Percentiles rank a stretch among this genome's conserved stretches.
phyloP scores from a whole-genome alignment of 2,888 invertebrate species.

The Oeneis ivallda region DNA sequence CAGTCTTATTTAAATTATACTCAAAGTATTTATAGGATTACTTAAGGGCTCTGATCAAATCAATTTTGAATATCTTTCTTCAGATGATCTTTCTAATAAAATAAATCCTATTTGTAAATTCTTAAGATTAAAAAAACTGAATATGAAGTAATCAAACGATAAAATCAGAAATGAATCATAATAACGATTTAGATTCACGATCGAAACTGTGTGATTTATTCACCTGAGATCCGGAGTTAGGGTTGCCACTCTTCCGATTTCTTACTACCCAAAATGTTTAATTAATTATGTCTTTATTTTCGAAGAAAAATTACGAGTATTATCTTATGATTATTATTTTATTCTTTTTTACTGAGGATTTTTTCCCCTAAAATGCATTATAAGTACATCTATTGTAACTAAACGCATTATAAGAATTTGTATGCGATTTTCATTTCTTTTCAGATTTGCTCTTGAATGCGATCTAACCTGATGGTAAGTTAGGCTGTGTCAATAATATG shows the following conservation, averaged over 20 bases:
- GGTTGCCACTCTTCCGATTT: neutral
- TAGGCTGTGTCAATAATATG: neutral
- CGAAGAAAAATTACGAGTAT: too few species aligned
- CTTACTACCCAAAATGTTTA: too few species aligned
- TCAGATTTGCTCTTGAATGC: slow-evolving; percentile 12
- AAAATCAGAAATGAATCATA: slow-evolving; percentile 36
- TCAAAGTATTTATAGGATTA: too few species aligned
- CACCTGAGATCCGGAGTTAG: slow-evolving; percentile 43
- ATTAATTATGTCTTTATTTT: neutral
- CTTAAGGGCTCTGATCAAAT: neutral
- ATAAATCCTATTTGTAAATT: slow-evolving; percentile 5
- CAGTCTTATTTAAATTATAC: too few species aligned
- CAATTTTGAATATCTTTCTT: neutral
- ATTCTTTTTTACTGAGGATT: too few species aligned
- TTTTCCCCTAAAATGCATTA: too few species aligned
- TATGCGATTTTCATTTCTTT: slow-evolving; percentile 17
- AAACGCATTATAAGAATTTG: slow-evolving; percentile 4
- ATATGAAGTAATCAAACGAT: slow-evolving; percentile 33
- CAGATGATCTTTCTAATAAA: neutral
- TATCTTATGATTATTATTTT: too few species aligned
- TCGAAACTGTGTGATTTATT: slow-evolving; percentile 57
- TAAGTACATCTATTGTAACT: neutral
- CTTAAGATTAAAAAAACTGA: slow-evolving; percentile 27
- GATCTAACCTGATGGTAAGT: slow-evolving; percentile 8
- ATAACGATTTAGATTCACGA: slow-evolving; percentile 44